Evolutionary conservation across 2,797 vertebrate species (phyloP).

Genomic region (Loris lydekkerianus): DNA sequence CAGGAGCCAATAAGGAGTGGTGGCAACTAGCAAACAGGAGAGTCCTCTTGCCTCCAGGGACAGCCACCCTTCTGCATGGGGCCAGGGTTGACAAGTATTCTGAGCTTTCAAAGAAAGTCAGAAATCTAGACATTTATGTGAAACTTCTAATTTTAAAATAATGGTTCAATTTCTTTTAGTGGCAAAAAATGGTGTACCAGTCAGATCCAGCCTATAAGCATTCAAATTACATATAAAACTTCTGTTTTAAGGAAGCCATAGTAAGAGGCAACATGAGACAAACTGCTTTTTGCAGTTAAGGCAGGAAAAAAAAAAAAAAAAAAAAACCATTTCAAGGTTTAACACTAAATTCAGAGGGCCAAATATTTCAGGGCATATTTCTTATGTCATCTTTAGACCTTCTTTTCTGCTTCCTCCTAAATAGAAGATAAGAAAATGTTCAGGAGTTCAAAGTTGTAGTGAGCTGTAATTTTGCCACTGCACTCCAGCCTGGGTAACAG

Average conservation of each 20-base stretch:
- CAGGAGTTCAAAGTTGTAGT: background rate
- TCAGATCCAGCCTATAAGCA: background rate
- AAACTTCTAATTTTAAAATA: conserved; percentile 50
- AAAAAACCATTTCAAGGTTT: background rate
- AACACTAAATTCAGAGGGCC: background rate
- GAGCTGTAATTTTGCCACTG: background rate
- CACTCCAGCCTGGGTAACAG: background rate
- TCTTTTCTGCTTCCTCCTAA: background rate
- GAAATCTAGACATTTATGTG: conserved; percentile 10
- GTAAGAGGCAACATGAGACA: background rate
- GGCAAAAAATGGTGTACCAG: background rate
- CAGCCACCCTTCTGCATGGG: background rate
- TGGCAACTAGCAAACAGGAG: background rate
- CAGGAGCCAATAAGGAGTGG: background rate
- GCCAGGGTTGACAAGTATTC: background rate
- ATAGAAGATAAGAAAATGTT: background rate
- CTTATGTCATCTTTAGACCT: background rate
- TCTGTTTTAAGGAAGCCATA: background rate
- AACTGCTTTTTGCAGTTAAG: background rate
- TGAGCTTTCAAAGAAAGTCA: conserved; percentile 18
- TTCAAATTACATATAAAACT: background rate
- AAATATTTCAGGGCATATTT: background rate
- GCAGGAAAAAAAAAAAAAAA: background rate
- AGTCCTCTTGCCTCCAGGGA: background rate
- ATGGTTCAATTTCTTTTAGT: background rate